Evolutionary conservation across 1,140 invertebrate species (phyloP), one percentile per base, ranked within the genome.

Genomic region (Lordiphosa stackelbergi): DNA sequence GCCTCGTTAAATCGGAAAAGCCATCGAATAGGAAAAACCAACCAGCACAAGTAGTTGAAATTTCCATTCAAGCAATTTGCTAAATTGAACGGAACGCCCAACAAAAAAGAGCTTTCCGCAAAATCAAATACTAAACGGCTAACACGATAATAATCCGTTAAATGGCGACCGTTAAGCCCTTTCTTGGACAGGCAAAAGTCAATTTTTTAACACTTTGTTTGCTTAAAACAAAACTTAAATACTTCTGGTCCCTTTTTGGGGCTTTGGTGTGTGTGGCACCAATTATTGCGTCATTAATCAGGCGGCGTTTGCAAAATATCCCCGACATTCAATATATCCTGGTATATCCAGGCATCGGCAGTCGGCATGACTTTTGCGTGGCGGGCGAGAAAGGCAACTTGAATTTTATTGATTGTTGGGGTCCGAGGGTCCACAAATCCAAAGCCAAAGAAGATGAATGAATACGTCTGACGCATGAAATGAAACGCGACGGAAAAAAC

Each of bases 211-310:
- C 77, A 83, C 75, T 81, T 79, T 83, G 71, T 79, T 66, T 59
- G 53, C 45, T 66, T 68, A 60, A 69, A 69, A 57, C 51, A 49
- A 48, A 69, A 75, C 71, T 66, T 70, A 74, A 75, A 71, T 56
- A 63, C 22, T 69, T 53, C 64, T 58, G 42, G 54, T 40, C 43
- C 57, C 66, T 51, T 41, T 22, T 35, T 45, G 46, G 46, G 24
- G 62, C 11, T 42, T 11, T 42, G 6, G 31, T 12, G 7, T 36
- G 24, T 22, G 56, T 78, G 69, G 57, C 70, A 75, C 69, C 79
- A 85, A 85, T 85, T 85, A 85, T 85, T 85, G 75, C 74, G 69
- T 85, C 79, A 85, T 85, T 85, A 85, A 85, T 85, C 79, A 85
- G 81, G 60, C 71, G 68, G 74, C 68, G 85, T 81, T 85, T 85